Base-by-base conservation (phyloP, 2,888 invertebrate genomes). In the Caenorhabditis sp. region DNA sequence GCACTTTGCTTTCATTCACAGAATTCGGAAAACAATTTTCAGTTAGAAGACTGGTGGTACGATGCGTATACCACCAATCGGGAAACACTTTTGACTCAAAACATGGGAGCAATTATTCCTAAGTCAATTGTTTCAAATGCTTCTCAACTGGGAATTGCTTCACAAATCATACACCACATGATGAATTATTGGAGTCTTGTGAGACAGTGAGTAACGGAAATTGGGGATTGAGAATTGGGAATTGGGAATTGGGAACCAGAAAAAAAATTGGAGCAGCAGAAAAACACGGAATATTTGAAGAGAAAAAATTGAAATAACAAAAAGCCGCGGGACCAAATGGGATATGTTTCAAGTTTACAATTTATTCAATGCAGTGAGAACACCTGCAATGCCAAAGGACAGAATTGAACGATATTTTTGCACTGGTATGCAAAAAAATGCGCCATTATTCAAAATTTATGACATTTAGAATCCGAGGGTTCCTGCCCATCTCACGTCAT, bases 361-460 rank as follows among this genome's bases (percentile, higher is more conserved):
- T 2, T 92, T 94, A 68, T 94, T 93, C 89, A 94, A 93, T 68
- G 93, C 94, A 0, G 89, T 92, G 1, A 92, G 94, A 69, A 61
- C 71, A 1, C 86, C 88, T 1, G 64, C 61, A 1, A 15, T 69
- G 0, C 85, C 86, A 13, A 87, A 85, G 58, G 88, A 88, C 64
- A 62, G 44, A 24, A 85, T 88, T 70, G 64, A 80, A 28, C 50
- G 87, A 9, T 86, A 82, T 61, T 88, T 88, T 61, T 77, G 80
- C 40, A 85, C 86, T 18, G 87, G 88, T 86, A 13, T 4, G 24
- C 18, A 11, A 40, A 11, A 6, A n/a, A n/a, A n/a, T n/a, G n/a
- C n/a, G n/a, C n/a, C n/a, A n/a, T n/a, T n/a, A n/a, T n/a, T n/a
- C n/a, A n/a, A n/a, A n/a, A n/a, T n/a, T n/a, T n/a, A n/a, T n/a